Evolutionary conservation across 2,113 vertebrate genomes (phyloP), one percentile per base, ranked within the genome.

Genomic region (Acanthochromis polyacanthus): DNA sequence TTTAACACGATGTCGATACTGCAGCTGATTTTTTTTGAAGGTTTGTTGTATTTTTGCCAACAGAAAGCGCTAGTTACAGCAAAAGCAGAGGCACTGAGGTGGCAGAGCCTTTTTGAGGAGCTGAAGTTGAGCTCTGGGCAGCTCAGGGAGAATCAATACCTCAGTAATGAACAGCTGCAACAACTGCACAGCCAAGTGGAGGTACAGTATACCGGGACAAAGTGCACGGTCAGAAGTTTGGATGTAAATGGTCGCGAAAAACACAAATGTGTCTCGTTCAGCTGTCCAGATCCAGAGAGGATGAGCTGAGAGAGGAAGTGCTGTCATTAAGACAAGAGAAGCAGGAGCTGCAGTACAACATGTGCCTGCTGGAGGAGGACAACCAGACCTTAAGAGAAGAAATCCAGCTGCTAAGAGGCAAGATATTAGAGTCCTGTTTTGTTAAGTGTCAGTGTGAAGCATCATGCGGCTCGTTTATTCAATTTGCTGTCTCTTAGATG

Each of bases 131-230:
- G 90, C 2, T 82, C 90, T 78, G 91, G 9, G 64, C 75, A 91
- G 2, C 86, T 95, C 56, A 92, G 48, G 83, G 66, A 86, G 0
- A 95, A 85, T 0, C 95, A 97, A 40, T 73, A 67, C 3, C 88
- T 95, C 85, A 91, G 93, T 1, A 77, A 80, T 15, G 96, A 91
- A 58, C 94, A 93, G 73, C 90, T 97, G 69, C 94, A 95, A 0
- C 28, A 90, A 48, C 53, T 97, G 32, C 95, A 96, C n/a, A 92
- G 90, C 8, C 87, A 98, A 59, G 87, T 97, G 38, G 95, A 99
- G 97, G 98, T 99, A 82, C 6, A 1, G 36, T 25, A 8, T 14
- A 30, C 60, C 0, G 48, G 11, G 58, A 28, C 15, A 52, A 40
- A 5, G 28, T 0, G 11, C 17, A 14, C 0, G 4, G 48, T 28